These are phyloP conservation scores for Spizaetus ornatus DNA, from an alignment of 2,113 vertebrate genomes.

Conservation along the genomic window DNA sequence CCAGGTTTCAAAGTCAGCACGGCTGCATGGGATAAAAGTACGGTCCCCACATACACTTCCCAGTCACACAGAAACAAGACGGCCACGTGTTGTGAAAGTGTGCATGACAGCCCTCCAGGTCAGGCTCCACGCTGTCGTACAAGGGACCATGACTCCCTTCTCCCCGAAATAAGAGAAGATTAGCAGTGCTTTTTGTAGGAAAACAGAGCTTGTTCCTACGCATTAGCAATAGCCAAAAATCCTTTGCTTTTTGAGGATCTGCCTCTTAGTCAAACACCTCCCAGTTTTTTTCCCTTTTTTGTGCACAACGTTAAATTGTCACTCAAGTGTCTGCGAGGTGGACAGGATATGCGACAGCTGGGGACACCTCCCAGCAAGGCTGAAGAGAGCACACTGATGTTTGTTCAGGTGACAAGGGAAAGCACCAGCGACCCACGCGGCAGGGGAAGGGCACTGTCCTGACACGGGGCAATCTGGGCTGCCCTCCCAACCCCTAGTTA, in stretches of 20 bases:
- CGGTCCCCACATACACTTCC: background rate
- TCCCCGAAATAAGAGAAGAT: background rate
- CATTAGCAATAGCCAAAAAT: background rate
- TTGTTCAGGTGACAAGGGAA: background rate
- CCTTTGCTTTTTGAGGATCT: background rate
- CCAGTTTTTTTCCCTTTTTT: background rate
- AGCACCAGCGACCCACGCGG: background rate
- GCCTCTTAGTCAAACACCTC: background rate
- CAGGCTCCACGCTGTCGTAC: background rate
- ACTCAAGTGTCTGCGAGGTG: no score
- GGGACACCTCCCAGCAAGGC: background rate
- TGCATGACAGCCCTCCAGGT: background rate
- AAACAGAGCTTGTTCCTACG: background rate
- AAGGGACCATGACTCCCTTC: background rate
- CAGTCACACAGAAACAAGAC: background rate
- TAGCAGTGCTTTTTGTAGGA: background rate
- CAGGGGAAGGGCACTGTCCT: background rate
- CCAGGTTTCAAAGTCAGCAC: background rate
- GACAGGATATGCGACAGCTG: background rate
- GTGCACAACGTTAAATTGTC: background rate
- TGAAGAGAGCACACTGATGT: background rate
- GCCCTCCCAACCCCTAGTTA: background rate
- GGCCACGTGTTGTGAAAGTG: background rate
- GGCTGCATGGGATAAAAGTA: background rate
- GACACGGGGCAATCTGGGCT: accelerated